Conservation (phyloP, 35 echinoderm and acorn worm genomes). For the Diadema setosum region DNA sequence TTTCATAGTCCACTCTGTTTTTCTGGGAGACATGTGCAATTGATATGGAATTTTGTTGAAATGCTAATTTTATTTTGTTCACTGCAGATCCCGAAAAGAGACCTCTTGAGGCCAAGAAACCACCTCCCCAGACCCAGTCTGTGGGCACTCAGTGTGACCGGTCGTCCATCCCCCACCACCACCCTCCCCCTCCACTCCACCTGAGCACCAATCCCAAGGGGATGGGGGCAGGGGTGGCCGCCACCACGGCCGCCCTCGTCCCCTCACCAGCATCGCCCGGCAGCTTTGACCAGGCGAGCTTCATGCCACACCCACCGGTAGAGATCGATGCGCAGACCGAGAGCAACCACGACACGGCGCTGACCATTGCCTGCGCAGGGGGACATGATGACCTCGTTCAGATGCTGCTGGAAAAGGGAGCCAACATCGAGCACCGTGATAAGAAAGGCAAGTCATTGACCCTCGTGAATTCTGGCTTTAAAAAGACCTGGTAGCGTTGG, state of each 20-base stretch:
- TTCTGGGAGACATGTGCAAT: too few relatives aligned
- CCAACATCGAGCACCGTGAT: slow-evolving; percentile 87
- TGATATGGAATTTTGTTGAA: too few relatives aligned
- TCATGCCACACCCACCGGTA: slow-evolving; percentile 84
- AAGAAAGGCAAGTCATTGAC: slow-evolving; percentile 64
- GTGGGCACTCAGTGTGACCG: slow-evolving; percentile 95
- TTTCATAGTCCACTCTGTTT: too few relatives aligned
- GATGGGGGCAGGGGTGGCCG: neutral
- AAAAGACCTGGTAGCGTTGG: neutral
- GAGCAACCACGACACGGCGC: slow-evolving; percentile 97
- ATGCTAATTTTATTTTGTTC: neutral
- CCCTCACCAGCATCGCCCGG: slow-evolving; percentile 57
- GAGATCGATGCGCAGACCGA: slow-evolving; percentile 98
- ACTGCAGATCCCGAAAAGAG: slow-evolving; percentile 25
- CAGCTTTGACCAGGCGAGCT: slow-evolving; percentile 49
- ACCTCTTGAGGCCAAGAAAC: slow-evolving; percentile 44
- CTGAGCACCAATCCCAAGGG: slow-evolving; percentile 36
- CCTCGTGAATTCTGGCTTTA: neutral
- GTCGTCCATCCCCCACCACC: slow-evolving; percentile 35
- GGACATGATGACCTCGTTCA: slow-evolving; percentile 91
- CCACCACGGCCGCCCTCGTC: neutral
- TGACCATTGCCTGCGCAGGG: slow-evolving; percentile 93
- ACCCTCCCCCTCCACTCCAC: slow-evolving; percentile 15
- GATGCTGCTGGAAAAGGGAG: slow-evolving; percentile 81
- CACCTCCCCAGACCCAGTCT: slow-evolving; percentile 84